A percentile compares a stretch with the other conserved stretches of the same genome.
Conservation (phyloP, 2,113 vertebrate species). For the Neolamprologus hecqui region DNA sequence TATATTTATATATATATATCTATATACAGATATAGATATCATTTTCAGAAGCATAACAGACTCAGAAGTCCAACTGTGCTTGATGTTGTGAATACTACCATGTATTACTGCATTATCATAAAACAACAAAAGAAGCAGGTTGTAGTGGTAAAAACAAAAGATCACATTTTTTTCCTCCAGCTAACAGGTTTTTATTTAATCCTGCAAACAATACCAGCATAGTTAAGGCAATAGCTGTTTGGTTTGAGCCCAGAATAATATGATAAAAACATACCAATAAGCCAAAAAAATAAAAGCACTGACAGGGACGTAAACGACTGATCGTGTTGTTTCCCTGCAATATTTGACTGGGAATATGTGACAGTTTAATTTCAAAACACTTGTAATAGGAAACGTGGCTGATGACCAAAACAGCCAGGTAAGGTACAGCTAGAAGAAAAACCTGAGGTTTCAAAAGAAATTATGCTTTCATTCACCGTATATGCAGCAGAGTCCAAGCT, state of each 20-base stretch:
- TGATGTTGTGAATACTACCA: background rate
- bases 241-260: background rate
- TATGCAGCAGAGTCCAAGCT: background rate
- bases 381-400: background rate
- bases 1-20: background rate
- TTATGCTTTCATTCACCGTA: background rate
- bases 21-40: background rate
- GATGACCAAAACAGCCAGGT: background rate
- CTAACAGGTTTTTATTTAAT: background rate
- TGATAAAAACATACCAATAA: background rate
- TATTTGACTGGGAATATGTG: background rate
- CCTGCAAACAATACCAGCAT: background rate
- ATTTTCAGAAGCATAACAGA: background rate
- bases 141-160: background rate
- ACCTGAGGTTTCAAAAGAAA: background rate
- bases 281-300: background rate
- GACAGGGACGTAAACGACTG: background rate
- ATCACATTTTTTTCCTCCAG: background rate
- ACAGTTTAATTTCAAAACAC: background rate
- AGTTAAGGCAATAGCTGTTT: background rate
- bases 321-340: background rate
- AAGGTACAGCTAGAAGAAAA: background rate
- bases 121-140: background rate
- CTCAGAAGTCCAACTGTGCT: background rate
- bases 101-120: background rate